Base-by-base conservation (phyloP, 1,140 invertebrate species). In the Stenopsyche tienmushanensis region DNA sequence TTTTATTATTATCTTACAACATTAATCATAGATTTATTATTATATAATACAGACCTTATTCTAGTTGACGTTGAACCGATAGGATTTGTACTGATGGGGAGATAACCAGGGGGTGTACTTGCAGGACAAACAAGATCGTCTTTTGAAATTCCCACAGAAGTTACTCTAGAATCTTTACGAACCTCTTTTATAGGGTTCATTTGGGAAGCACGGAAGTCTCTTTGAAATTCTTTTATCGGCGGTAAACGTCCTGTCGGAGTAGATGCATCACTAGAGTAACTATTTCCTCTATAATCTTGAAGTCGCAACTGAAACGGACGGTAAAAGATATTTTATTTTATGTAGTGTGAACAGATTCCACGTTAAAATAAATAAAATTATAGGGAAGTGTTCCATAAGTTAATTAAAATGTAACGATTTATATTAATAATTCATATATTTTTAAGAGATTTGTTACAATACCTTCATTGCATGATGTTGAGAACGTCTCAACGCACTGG, bases 151-250 rank as follows among this genome's bases (percentile, higher is more conserved):
- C 68, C 68, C 67, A 29, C 73, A 65, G 42, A 72, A 62, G 65
- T 77, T 71, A 58, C 75, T 45, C 65, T 45, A 7, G 69, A 54
- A 50, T 80, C 78, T 20, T 79, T 73, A 29, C 78, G 84, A 26
- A 86, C 85, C 59, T 84, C 83, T 53, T 70, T 70, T 0, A 39
- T 13, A 21, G 66, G 53, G n/a, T 63, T 41, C 9, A 64, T 29
- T 62, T 70, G 68, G 25, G 68, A 70, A 39, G 68, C 64, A 20
- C 86, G 81, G 73, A 84, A 89, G 69, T 89, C 86, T 67, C 89
- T 82, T 72, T 89, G 88, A 74, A 91, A 90, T 75, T 93, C 91
- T 70, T 90, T 86, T 66, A 92, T 92, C 3, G 91, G 90, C n/a
- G 90, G 90, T 70, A 92, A 79, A 66, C 90, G 83, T 66, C 88